Evolutionary conservation across 2,113 vertebrate species (phyloP), one percentile per base, ranked within the genome.

Genomic region (Muntiacus muntjak): DNA sequence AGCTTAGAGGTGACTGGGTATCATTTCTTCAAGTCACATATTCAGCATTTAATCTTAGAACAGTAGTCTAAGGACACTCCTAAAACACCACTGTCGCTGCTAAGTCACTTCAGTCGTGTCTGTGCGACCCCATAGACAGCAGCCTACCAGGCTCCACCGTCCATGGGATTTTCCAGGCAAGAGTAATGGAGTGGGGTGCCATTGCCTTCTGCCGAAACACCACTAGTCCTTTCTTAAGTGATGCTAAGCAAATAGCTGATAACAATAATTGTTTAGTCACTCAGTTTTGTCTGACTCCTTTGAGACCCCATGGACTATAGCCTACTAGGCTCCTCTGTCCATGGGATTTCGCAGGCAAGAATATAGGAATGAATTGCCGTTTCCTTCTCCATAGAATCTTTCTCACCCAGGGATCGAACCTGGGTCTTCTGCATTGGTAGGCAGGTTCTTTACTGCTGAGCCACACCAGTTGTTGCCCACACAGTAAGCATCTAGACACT

Each of bases 21-120:
- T 21, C 25, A 55, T 62, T 78, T 87, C 26, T 58, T 33, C 10
- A 36, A 57, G 83, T 60, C n/a, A 36, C 1, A 25, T 21, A 45
- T 47, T 60, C 82, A 95, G 4, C 30, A 43, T 87, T 30, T 91
- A 84, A 64, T 43, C 50, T 96, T 43, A 9, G 47, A 64, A 45
- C 11, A n/a, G 33, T 6, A 21, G 11, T 33, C 45, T 33, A 86
- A 91, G 17, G 33, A 58, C 40, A 79, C 47, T 43, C 11, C 14
- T 11, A 9, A 86, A 87, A 60, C 21, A 40, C 19, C 10, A 30
- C 55, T 16, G 47, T 13, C 1, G 47, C 47, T 50, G 47, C 47
- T 50, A 50, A 50, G 47, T 50, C 47, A 2, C 47, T 14, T 50
- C 47, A 50, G 47, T 50, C 47, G 1, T 50, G 47, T 50, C 47